Conservation (phyloP, 2,888 invertebrate genomes). For the Mythimna loreyi region DNA sequence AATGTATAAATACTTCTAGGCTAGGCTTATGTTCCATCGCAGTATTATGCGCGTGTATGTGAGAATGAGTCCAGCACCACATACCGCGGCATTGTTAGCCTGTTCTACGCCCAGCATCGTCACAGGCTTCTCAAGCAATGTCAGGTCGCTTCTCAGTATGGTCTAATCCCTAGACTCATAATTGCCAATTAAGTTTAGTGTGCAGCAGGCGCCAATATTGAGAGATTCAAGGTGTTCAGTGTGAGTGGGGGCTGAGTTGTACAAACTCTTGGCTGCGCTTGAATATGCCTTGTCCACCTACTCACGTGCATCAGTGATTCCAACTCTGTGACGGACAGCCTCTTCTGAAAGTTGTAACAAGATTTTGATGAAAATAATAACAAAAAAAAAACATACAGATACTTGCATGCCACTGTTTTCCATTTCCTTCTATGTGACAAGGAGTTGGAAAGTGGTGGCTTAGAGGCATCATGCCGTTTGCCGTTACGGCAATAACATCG, state of each 20-base stretch:
- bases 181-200: slow-evolving; percentile 70
- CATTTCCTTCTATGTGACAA: too few species aligned
- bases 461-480: too few species aligned
- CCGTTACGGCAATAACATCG: too few species aligned
- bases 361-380: background rate
- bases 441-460: background rate
- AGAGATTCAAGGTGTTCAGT: slow-evolving; percentile 78
- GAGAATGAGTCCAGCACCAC: too few species aligned
- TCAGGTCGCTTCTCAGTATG: background rate
- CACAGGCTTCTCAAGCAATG: background rate
- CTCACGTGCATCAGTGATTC: slow-evolving; percentile 93
- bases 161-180: slow-evolving; percentile 31
- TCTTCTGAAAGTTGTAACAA: slow-evolving; percentile 87
- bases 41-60: too few species aligned
- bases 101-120: too few species aligned
- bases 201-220: slow-evolving; percentile 80
- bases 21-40: too few species aligned
- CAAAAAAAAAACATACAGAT: too few species aligned
- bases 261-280: slow-evolving; percentile 92
- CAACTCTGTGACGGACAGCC: slow-evolving; percentile 92
- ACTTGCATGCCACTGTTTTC: too few species aligned
- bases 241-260: slow-evolving; percentile 73
- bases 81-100: too few species aligned
- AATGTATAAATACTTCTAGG: background rate
- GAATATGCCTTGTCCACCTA: slow-evolving; percentile 95